phyloP scores from a whole-genome alignment of 2,888 invertebrate species.

The Athetis lepigone region DNA sequence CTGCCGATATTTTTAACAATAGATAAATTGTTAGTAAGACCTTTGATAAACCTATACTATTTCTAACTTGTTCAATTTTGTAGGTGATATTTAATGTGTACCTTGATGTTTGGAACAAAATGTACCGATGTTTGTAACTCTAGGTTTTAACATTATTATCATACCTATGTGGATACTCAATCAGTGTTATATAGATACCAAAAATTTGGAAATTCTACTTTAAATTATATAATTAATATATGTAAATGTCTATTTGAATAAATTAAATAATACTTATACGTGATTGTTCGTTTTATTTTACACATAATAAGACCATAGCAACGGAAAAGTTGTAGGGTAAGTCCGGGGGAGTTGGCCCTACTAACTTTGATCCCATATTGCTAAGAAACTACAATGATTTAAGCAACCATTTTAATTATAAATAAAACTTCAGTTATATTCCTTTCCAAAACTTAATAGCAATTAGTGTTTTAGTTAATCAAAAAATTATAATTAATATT shows the following conservation, averaged over 20 bases:
- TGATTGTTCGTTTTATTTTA: constrained; percentile 83
- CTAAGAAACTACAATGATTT: no score
- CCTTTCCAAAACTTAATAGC: no score
- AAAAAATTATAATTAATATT: no score
- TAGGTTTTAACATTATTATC: constrained; percentile 81
- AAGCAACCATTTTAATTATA: no score
- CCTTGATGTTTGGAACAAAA: constrained; percentile 87
- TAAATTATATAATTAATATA: constrained; percentile 83
- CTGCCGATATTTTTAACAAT: constrained; percentile 88
- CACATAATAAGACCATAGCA: neutral
- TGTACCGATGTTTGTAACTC: constrained; percentile 84
- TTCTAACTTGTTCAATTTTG: constrained; percentile 90
- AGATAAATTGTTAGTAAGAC: constrained; percentile 81
- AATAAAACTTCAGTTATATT: no score
- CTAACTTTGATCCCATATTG: no score
- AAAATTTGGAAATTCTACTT: constrained; percentile 89
- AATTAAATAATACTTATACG: constrained; percentile 86
- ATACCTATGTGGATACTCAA: constrained; percentile 83
- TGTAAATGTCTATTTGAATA: constrained; percentile 90
- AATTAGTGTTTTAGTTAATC: no score
- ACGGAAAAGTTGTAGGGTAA: no score
- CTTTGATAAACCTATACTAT: constrained; percentile 90
- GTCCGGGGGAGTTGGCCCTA: no score
- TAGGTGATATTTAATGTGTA: constrained; percentile 89
- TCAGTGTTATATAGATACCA: constrained; percentile 88